These are phyloP conservation scores for Panopea generosa DNA, from an alignment of 2,888 invertebrate genomes.

Conservation along the genomic window DNA sequence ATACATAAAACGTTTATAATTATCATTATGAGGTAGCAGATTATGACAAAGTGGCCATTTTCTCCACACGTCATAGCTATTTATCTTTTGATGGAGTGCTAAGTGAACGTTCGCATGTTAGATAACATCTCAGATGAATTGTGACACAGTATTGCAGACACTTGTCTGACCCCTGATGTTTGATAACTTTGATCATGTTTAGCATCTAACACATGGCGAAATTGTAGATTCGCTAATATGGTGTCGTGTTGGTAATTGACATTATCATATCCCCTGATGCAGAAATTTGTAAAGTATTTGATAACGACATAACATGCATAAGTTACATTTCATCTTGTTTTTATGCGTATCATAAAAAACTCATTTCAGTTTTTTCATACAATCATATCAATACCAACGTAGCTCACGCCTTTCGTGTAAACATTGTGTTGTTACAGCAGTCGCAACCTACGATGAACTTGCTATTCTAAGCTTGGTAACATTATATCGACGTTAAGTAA, in stretches of 20 bases:
- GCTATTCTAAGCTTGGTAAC: too few relatives aligned
- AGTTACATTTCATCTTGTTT: constrained; percentile 19
- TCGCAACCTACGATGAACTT: too few relatives aligned
- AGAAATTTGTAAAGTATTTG: constrained; percentile 30
- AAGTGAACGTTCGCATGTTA: constrained; percentile 20
- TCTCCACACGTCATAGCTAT: background rate
- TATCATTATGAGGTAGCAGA: background rate
- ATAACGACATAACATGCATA: constrained; percentile 26
- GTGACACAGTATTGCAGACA: constrained; percentile 17
- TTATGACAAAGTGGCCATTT: constrained; percentile 16
- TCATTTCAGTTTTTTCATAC: too few relatives aligned
- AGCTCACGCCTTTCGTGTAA: too few relatives aligned
- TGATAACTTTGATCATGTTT: constrained; percentile 18
- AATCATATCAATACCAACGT: too few relatives aligned
- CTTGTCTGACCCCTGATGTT: constrained; percentile 5
- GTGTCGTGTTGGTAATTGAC: constrained; percentile 9
- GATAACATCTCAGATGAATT: constrained; percentile 4
- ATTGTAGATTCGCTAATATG: constrained; percentile 14
- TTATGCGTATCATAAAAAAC: background rate
- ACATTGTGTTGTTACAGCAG: too few relatives aligned
- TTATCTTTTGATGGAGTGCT: constrained; percentile 12
- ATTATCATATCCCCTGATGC: constrained; percentile 2
- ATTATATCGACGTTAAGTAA: too few relatives aligned
- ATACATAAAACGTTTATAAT: background rate
- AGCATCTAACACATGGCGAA: background rate